These are phyloP conservation scores for Trilocha varians DNA, from an alignment of 2,888 invertebrate genomes.

Conservation along the genomic window DNA sequence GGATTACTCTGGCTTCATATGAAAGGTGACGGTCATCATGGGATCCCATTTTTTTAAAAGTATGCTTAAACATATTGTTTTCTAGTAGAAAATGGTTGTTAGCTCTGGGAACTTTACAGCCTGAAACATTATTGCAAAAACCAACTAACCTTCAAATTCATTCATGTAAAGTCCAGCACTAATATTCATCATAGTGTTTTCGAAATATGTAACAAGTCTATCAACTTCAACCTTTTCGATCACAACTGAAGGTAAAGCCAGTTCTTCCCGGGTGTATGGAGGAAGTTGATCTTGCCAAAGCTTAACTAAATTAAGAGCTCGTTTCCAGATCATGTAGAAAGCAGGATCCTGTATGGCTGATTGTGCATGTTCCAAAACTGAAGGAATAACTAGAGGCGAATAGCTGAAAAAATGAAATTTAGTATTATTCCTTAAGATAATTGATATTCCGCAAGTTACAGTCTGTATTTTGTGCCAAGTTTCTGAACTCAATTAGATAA, in stretches of 20 bases:
- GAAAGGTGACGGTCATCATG: too few species aligned
- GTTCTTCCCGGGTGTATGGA: constrained; percentile 75
- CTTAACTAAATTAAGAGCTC: constrained; percentile 71
- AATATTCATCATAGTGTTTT: constrained; percentile 76
- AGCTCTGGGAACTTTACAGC: too few species aligned
- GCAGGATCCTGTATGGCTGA: constrained; percentile 79
- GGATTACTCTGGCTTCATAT: too few species aligned
- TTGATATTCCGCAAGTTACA: too few species aligned
- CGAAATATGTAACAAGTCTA: constrained; percentile 80
- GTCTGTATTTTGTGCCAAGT: too few species aligned
- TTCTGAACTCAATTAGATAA: too few species aligned
- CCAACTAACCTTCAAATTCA: too few species aligned
- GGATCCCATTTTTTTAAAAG: too few species aligned
- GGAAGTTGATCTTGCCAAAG: constrained; percentile 73
- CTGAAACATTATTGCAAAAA: too few species aligned
- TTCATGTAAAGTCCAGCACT: constrained; percentile 66
- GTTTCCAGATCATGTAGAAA: constrained; percentile 79
- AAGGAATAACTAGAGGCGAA: constrained; percentile 64
- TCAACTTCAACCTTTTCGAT: constrained; percentile 77
- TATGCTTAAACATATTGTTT: too few species aligned
- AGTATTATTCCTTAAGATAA: too few species aligned
- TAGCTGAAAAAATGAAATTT: constrained; percentile 37
- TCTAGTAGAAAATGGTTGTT: too few species aligned
- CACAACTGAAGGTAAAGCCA: constrained; percentile 74
- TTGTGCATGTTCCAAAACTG: constrained; percentile 77